Conservation (phyloP, 2,113 vertebrate genomes). For the Pseudorectes ferrugineus region DNA sequence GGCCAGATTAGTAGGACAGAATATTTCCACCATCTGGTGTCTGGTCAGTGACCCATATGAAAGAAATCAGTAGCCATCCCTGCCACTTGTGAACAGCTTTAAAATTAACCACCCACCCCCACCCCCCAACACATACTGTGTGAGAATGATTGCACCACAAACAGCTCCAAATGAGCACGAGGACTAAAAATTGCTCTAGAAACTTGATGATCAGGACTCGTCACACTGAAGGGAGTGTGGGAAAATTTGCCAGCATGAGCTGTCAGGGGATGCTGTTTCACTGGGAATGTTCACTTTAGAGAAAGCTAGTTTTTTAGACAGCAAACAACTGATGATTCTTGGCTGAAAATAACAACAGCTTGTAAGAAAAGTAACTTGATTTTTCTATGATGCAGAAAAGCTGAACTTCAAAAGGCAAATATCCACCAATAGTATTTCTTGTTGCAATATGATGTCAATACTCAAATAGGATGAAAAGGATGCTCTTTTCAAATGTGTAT, state of each 20-base stretch:
- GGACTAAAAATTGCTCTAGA: not conserved
- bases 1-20: constrained; percentile 45
- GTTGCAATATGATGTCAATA: not conserved
- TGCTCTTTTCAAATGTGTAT: not conserved
- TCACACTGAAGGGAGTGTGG: not conserved
- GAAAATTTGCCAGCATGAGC: not conserved
- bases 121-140: not conserved
- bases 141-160: not conserved
- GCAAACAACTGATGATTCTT: not conserved
- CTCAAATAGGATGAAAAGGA: not conserved
- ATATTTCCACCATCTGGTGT: constrained; percentile 57
- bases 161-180: not conserved
- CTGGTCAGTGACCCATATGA: constrained; percentile 39
- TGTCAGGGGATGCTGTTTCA: not conserved
- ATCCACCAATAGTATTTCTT: not conserved
- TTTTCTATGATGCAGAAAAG: not conserved
- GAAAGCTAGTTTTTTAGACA: not conserved
- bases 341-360: not conserved
- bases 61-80: not conserved
- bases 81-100: not conserved
- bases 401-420: not conserved
- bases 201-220: not conserved
- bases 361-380: not conserved
- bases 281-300: not conserved
- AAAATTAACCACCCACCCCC: not conserved